Conservation (phyloP, 2,113 vertebrate species). For the Oenanthe oenanthe region DNA sequence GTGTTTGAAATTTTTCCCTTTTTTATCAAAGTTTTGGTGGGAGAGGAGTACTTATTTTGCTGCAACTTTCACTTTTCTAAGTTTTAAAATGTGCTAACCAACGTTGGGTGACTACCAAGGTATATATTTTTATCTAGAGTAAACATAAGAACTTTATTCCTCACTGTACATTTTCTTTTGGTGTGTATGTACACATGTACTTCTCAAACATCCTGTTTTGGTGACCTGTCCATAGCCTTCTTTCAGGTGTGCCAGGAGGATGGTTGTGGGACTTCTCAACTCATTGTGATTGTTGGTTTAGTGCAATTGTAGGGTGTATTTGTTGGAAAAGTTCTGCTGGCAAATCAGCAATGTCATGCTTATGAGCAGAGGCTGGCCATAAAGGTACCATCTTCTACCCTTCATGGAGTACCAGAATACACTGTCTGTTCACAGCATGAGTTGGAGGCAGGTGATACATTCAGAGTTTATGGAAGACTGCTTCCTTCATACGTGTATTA, state of each 20-base stretch:
- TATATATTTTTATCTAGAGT: not conserved
- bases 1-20: not conserved
- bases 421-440: not conserved
- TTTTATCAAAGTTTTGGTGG: not conserved
- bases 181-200: accelerated
- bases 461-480: not conserved
- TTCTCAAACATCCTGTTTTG: not conserved
- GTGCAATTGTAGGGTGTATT: not conserved
- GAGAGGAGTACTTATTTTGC: not conserved
- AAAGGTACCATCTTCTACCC: not conserved
- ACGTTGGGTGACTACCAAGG: not conserved
- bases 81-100: not conserved
- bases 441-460: not conserved
- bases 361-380: not conserved
- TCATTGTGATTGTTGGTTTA: not conserved
- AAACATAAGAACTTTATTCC: not conserved
- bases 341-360: not conserved
- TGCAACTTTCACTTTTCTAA: not conserved
- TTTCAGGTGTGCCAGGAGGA: not conserved
- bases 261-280: not conserved
- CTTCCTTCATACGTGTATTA: not conserved
- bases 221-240: not conserved
- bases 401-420: not conserved
- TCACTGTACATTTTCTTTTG: not conserved
- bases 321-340: not conserved